phyloP scores from a whole-genome alignment of 2,888 invertebrate genomes.

The Pseudococcus viburni region DNA sequence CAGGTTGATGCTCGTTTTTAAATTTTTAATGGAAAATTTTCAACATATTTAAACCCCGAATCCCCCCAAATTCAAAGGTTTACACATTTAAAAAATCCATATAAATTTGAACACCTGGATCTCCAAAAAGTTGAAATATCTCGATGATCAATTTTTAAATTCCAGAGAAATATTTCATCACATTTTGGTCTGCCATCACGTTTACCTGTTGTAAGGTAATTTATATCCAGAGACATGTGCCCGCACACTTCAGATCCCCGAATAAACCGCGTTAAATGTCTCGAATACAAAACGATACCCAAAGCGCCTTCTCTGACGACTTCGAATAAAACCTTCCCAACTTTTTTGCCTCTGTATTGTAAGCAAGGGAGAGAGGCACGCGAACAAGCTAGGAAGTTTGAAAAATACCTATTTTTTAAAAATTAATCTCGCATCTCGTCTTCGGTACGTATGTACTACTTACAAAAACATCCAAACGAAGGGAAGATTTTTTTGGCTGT shows the following conservation, averaged over 20 bases:
- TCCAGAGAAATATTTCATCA: background rate
- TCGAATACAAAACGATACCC: background rate
- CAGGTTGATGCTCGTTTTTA: too few species aligned
- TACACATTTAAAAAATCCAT: too few species aligned
- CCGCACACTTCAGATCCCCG: background rate
- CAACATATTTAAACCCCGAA: too few species aligned
- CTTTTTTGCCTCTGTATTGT: background rate
- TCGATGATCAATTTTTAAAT: background rate
- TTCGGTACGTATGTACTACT: background rate
- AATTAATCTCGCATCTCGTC: background rate
- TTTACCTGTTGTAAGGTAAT: slow-evolving; percentile 16
- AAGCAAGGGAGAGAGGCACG: background rate
- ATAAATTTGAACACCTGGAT: background rate
- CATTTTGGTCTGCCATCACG: background rate
- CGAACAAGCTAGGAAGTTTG: slow-evolving; percentile 32
- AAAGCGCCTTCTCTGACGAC: background rate
- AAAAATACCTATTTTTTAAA: slow-evolving; percentile 1
- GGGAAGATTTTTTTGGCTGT: background rate
- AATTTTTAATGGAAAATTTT: too few species aligned
- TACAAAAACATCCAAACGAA: background rate
- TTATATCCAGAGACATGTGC: slow-evolving; percentile 1
- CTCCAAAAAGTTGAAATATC: background rate
- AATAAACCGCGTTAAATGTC: slow-evolving; percentile 34
- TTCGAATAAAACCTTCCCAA: background rate
- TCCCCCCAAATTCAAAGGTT: too few species aligned